Evolutionary conservation across 1,140 invertebrate species (phyloP).

Genomic region (Chionoecetes opilio): DNA sequence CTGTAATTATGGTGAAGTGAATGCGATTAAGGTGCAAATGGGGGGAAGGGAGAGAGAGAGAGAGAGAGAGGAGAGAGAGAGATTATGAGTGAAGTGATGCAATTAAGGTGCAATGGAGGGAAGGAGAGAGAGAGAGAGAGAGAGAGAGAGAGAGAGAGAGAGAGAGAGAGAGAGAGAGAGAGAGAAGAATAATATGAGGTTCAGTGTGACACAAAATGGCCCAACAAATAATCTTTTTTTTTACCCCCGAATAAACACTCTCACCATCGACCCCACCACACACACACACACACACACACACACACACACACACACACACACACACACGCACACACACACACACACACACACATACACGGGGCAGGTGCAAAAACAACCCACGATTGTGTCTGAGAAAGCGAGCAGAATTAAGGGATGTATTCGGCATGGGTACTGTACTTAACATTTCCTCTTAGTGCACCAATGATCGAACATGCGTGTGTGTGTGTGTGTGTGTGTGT

Average conservation of each 20-base stretch:
- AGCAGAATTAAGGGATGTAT: neutral
- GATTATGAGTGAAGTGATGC: neutral
- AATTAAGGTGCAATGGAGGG: neutral
- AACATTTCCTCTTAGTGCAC: no score
- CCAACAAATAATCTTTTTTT: no score
- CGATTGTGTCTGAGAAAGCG: neutral
- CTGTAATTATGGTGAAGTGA: no score
- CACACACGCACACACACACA: neutral
- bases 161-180: constrained; percentile 45
- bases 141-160: constrained; percentile 18
- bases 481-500: no score
- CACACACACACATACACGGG: neutral
- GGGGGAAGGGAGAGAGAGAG: neutral
- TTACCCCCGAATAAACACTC: no score
- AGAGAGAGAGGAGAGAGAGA: constrained; percentile 24
- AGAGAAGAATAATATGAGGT: neutral
- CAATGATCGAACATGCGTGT: no score
- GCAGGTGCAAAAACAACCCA: neutral
- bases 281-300: no score
- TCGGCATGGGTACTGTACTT: no score
- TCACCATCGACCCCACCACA: no score
- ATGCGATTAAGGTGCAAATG: no score
- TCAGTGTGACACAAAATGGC: neutral
- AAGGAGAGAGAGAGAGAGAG: constrained; percentile 18
- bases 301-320: neutral